Evolutionary conservation across 2,888 invertebrate species (phyloP).

Genomic region (Stramonita haemastoma): DNA sequence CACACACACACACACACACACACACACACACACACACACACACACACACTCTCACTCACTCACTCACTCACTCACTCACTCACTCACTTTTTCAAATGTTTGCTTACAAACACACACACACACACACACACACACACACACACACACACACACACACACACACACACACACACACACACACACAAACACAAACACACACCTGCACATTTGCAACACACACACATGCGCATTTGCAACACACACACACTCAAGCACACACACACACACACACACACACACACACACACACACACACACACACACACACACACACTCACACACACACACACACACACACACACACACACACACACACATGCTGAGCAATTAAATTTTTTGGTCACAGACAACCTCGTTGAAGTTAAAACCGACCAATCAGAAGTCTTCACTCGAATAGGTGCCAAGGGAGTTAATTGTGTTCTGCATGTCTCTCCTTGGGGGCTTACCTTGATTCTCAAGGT

Average conservation of each 20-base stretch:
- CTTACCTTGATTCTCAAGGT: conserved; percentile 74
- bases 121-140: not conserved
- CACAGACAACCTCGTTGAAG: conserved; percentile 69
- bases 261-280: not conserved
- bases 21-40: not conserved
- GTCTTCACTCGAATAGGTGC: conserved; percentile 71
- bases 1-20: conserved; percentile 10
- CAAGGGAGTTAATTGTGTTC: conserved; percentile 71
- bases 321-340: not conserved
- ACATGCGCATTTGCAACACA: not conserved
- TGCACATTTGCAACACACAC: not conserved
- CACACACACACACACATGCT: not conserved
- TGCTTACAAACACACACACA: not conserved
- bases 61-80: not conserved
- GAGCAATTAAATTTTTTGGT: not conserved
- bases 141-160: not conserved
- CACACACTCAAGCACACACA: not conserved
- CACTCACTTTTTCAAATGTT: not conserved
- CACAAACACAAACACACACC: not conserved
- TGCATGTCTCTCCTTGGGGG: conserved; percentile 74
- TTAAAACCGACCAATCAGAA: conserved; percentile 73
- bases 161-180: not conserved
- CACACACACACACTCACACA: not conserved
- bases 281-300: not conserved
- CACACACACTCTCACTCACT: not conserved